Percentiles rank a stretch among this genome's conserved stretches.
These are phyloP conservation scores for Lepidostoma basale DNA, from an alignment of 1,140 invertebrate species.

Conservation along the genomic window DNA sequence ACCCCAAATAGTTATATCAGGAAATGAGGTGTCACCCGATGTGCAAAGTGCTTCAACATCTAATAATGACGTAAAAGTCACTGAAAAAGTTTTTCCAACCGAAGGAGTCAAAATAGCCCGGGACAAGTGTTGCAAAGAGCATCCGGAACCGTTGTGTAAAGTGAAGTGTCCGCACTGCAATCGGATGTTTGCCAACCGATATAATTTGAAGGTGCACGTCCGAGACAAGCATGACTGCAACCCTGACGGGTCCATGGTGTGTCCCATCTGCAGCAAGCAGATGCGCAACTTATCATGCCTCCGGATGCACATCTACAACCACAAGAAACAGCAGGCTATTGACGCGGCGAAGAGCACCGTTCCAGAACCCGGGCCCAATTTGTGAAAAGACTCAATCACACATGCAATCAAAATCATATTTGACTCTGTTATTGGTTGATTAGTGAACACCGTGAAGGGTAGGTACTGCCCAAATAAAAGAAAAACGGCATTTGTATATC, in stretches of 20 bases:
- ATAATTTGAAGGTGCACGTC: constrained; percentile 67
- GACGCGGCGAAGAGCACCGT: background rate
- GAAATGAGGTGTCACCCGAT: background rate
- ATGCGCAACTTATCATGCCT: constrained; percentile 66
- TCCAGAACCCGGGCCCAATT: too few species aligned
- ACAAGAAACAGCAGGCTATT: constrained; percentile 59
- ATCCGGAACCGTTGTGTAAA: background rate
- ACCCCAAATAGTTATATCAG: background rate
- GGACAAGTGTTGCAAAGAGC: too few species aligned
- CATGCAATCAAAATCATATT: too few species aligned
- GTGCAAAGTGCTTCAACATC: background rate
- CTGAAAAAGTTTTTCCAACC: background rate
- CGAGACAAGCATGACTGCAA: constrained; percentile 65
- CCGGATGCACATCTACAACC: constrained; percentile 65
- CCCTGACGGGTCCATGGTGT: constrained; percentile 58
- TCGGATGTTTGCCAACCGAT: constrained; percentile 66
- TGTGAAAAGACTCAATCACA: too few species aligned
- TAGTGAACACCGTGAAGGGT: too few species aligned
- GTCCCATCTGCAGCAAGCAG: constrained; percentile 63
- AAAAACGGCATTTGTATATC: too few species aligned
- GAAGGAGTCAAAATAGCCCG: constrained; percentile 31
- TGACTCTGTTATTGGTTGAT: too few species aligned
- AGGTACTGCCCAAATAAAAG: too few species aligned
- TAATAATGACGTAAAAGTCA: background rate
- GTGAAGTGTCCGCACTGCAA: constrained; percentile 65